Conservation (phyloP, 2,113 vertebrate genomes). For the Bungarus multicinctus region DNA sequence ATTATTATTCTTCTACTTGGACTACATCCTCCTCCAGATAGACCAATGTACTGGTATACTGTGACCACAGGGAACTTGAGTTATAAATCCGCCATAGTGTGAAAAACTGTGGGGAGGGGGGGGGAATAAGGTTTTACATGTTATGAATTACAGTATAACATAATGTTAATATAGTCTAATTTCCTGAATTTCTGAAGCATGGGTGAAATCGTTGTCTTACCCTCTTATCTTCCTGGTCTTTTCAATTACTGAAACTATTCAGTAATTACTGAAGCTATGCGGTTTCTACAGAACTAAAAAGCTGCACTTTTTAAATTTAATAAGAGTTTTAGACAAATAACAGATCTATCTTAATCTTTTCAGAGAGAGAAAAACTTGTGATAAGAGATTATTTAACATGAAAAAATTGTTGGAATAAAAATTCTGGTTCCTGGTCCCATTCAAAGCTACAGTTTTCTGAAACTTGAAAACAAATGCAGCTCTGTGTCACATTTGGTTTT, state of each 20-base stretch:
- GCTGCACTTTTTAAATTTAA: neutral
- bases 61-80: neutral
- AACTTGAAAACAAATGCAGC: neutral
- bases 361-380: neutral
- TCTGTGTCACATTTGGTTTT: neutral
- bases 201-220: neutral
- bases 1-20: neutral
- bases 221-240: neutral
- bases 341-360: neutral
- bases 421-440: neutral
- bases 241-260: neutral
- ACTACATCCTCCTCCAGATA: neutral
- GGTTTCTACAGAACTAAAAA: neutral
- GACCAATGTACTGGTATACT: neutral
- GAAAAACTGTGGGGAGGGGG: neutral
- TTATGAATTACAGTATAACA: neutral
- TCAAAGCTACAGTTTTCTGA: neutral
- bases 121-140: neutral
- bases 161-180: neutral
- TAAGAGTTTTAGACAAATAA: neutral
- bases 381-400: neutral
- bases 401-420: neutral
- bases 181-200: neutral
- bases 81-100: neutral
- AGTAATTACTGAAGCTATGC: neutral